These are phyloP conservation scores for Pseudopipra pipra DNA, from an alignment of 2,113 vertebrate genomes.

Conservation along the genomic window DNA sequence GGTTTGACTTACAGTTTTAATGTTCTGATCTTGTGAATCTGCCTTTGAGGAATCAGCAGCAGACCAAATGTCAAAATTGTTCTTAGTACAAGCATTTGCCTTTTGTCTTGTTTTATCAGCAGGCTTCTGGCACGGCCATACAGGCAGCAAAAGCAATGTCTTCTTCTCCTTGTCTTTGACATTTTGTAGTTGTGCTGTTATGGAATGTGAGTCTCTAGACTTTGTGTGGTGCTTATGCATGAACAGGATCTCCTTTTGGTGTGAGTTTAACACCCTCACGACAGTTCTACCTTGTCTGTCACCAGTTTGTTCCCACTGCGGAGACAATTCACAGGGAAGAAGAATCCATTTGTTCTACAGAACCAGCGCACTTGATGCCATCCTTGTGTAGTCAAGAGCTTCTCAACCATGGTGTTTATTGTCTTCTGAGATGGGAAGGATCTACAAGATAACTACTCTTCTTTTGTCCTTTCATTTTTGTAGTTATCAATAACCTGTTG, in stretches of 20 bases:
- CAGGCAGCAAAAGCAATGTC: not conserved
- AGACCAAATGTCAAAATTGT: not conserved
- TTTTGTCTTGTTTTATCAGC: not conserved
- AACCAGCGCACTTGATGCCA: not conserved
- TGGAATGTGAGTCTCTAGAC: not conserved
- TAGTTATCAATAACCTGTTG: not conserved
- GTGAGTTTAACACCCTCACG: accelerated
- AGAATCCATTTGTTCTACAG: not conserved
- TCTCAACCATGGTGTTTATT: not conserved
- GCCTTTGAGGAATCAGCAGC: not conserved
- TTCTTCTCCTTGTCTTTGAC: not conserved
- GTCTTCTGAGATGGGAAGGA: not conserved
- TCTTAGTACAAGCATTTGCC: not conserved
- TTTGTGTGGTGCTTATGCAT: not conserved
- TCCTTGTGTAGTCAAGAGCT: not conserved
- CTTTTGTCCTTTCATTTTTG: not conserved
- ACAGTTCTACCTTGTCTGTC: not conserved
- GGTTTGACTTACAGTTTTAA: not conserved
- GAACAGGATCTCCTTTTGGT: not conserved
- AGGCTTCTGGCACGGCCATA: not conserved
- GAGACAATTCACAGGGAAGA: not conserved
- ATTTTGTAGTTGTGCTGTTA: not conserved
- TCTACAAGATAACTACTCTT: not conserved
- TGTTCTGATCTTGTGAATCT: not conserved
- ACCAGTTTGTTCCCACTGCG: not conserved